Evolutionary conservation across 2,797 vertebrate species (phyloP).

Genomic region (Sebastiscus albofasciatus): DNA sequence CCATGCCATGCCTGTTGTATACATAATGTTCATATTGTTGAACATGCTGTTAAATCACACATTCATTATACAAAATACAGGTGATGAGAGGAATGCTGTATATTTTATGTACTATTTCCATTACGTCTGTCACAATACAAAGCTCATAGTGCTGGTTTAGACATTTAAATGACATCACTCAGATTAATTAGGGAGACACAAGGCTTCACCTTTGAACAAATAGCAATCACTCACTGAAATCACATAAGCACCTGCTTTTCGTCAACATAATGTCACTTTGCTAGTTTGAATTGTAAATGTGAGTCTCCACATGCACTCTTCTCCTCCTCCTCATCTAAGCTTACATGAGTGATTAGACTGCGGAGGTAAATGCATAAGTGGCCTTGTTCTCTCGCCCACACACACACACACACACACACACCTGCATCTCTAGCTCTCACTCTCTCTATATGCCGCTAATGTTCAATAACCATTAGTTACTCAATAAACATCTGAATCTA

Average conservation of each 20-base stretch:
- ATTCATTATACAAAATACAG: not conserved
- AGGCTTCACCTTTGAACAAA: conserved; percentile 38
- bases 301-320: conserved; percentile 34
- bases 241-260: conserved; percentile 25
- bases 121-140: not conserved
- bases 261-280: conserved; percentile 35
- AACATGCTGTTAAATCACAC: conserved; percentile 57
- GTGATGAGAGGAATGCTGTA: not conserved
- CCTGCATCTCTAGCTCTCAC: conserved; percentile 17
- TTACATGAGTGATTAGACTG: conserved; percentile 63
- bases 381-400: conserved; percentile 64
- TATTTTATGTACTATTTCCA: conserved; percentile 15
- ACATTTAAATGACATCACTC: conserved; percentile 8
- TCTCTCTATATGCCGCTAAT: conserved; percentile 1
- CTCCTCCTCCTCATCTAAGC: conserved; percentile 39
- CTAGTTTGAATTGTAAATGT: conserved; percentile 61
- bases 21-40: conserved; percentile 61
- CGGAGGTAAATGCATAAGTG: conserved; percentile 61
- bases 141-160: not conserved
- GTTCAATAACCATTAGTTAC: not conserved
- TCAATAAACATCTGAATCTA: conserved; percentile 18
- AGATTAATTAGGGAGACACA: conserved; percentile 18
- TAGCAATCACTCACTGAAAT: conserved; percentile 44
- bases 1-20: conserved; percentile 64
- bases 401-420: conserved; percentile 27